Percentiles rank a stretch among this genome's conserved stretches.
Conservation (phyloP, 2,888 invertebrate species). For the Loripinus fragilis region DNA sequence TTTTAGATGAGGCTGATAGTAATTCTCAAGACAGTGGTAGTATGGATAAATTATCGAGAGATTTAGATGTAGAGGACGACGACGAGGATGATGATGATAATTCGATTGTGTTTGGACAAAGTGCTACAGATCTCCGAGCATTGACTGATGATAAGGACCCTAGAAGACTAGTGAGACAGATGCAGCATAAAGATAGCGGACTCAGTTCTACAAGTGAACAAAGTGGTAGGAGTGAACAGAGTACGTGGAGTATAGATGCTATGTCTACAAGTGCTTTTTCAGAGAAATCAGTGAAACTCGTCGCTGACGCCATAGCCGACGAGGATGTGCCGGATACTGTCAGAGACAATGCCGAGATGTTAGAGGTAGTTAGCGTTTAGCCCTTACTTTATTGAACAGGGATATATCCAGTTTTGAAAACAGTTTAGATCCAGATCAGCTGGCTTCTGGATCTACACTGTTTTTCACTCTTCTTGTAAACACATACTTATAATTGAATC, state of each 20-base stretch:
- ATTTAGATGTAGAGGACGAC: slow-evolving; percentile 24
- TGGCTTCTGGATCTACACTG: no score
- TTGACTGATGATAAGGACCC: background rate
- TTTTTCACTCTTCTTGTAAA: no score
- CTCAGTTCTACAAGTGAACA: slow-evolving; percentile 1
- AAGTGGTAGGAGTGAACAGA: slow-evolving; percentile 21
- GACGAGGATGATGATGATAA: slow-evolving; percentile 57
- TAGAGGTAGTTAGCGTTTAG: background rate
- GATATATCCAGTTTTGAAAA: no score
- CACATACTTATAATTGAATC: no score
- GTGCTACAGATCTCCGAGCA: slow-evolving; percentile 45
- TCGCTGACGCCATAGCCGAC: slow-evolving; percentile 57
- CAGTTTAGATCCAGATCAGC: no score
- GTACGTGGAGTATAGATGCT: slow-evolving; percentile 47
- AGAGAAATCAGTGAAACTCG: slow-evolving; percentile 49
- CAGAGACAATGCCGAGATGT: background rate
- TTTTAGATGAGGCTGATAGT: slow-evolving; percentile 48
- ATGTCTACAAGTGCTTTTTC: slow-evolving; percentile 36
- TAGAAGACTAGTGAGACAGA: background rate
- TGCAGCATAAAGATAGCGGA: slow-evolving; percentile 23
- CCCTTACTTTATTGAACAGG: no score
- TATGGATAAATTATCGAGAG: background rate
- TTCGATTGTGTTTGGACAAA: slow-evolving; percentile 51
- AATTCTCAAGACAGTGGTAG: slow-evolving; percentile 45
- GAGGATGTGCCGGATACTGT: slow-evolving; percentile 44